Evolutionary conservation across 1,140 invertebrate genomes (phyloP), one percentile per base, ranked within the genome.

Genomic region (Sipha flava): DNA sequence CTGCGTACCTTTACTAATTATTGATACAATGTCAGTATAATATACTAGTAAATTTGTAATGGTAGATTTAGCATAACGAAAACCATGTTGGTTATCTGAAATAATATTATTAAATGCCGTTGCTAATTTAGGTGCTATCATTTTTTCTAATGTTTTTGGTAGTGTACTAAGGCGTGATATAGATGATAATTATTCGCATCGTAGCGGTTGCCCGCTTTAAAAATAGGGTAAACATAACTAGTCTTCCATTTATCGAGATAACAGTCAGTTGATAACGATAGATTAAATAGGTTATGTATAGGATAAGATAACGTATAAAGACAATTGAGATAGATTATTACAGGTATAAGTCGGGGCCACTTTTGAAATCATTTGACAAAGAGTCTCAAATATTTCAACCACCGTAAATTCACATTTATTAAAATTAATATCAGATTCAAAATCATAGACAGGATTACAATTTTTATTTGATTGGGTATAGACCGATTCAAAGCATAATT

Each of bases 21-120:
- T n/a, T n/a, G n/a, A n/a, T n/a, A n/a, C n/a, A n/a, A n/a, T n/a
- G n/a, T n/a, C n/a, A 4, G 49, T 14, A 52, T 52, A 52, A 18
- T 52, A 52, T 18, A 52, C n/a, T 52, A 52, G 4, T 52, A 52
- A n/a, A 52, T 52, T 52, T 14, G 49, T 52, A 10, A n/a, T 18
- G 4, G 49, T 52, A 9, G 43, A 45, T 45, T 45, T 45, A n/a
- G n/a, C n/a, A 18, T 52, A n/a, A 52, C 49, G 49, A 52, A 72
- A 72, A 43, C 68, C 68, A 49, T 72, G 68, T 72, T 72, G 68
- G 5, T 72, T 26, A 49, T 37, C 21, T 43, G 68, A 72, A 26
- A 72, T 72, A 43, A 72, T 43, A 6, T 34, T 34, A 7, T 26
- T 43, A 49, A 72, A 45, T 7, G 9, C 43, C 9, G 68, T 14